Evolutionary conservation across 1,140 invertebrate genomes (phyloP).

Genomic region (Diuraphis noxia): DNA sequence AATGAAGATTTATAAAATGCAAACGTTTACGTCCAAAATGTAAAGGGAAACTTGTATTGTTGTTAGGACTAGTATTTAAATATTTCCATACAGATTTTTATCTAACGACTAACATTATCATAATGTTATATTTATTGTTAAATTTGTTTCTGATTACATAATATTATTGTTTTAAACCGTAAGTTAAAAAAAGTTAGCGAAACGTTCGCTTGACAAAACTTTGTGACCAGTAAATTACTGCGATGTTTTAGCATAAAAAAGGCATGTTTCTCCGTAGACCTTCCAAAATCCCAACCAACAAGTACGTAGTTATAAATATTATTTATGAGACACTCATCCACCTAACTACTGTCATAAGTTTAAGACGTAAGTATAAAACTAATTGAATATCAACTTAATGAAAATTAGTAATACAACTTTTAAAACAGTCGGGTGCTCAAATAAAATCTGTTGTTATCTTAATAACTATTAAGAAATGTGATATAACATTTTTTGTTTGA

Average conservation of each 20-base stretch:
- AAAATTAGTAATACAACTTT: neutral
- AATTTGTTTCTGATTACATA: neutral
- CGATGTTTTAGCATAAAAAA: neutral
- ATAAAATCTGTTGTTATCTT: too few species aligned
- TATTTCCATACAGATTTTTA: neutral
- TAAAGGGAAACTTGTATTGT: neutral
- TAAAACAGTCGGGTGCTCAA: neutral
- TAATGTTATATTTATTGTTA: neutral
- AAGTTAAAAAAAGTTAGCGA: neutral
- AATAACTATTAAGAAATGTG: too few species aligned
- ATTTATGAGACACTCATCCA: neutral
- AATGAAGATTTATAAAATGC: too few species aligned
- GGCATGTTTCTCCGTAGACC: neutral
- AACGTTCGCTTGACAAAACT: neutral
- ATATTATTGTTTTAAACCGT: neutral
- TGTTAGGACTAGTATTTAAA: neutral
- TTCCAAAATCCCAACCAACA: neutral
- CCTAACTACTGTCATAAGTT: neutral
- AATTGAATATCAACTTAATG: neutral
- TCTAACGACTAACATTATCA: neutral
- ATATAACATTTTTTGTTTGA: too few species aligned
- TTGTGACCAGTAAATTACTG: neutral
- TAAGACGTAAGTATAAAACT: neutral
- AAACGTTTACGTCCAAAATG: neutral
- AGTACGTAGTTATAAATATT: neutral